phyloP scores from a whole-genome alignment of 2,888 invertebrate genomes.

The Tenodera sinensis region DNA sequence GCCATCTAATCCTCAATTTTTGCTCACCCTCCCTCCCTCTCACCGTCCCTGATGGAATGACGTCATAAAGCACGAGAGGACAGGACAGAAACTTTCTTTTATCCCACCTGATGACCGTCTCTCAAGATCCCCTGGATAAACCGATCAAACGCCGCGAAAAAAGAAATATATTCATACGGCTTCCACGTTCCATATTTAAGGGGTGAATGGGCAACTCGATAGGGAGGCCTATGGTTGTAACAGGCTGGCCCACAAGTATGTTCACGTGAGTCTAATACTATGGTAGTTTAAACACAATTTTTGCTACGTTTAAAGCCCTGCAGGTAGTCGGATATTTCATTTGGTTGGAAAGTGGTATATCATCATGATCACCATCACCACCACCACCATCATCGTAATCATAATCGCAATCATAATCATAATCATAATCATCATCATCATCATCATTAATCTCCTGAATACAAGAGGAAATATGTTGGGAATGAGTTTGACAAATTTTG shows the following conservation, averaged over 20 bases:
- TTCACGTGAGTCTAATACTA: background rate
- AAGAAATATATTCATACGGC: background rate
- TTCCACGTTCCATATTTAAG: background rate
- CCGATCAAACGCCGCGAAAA: background rate
- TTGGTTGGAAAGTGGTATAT: too few relatives aligned
- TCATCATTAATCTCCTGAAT: too few relatives aligned
- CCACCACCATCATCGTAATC: too few relatives aligned
- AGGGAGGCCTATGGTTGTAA: background rate
- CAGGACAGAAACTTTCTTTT: background rate
- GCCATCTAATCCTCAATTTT: background rate
- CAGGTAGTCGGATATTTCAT: too few relatives aligned
- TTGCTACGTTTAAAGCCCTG: too few relatives aligned
- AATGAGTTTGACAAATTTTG: too few relatives aligned
- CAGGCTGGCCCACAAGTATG: background rate
- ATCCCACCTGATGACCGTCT: background rate
- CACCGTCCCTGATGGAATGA: constrained; percentile 12
- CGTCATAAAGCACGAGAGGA: constrained; percentile 2
- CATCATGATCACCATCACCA: too few relatives aligned
- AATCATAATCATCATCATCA: too few relatives aligned
- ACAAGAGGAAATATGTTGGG: too few relatives aligned
- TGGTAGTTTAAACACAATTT: too few relatives aligned
- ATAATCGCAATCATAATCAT: too few relatives aligned
- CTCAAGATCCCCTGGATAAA: background rate
- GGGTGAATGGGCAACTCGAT: background rate
- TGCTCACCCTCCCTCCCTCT: background rate